These are phyloP conservation scores for Eclectus roratus DNA, from an alignment of 2,113 vertebrate genomes.

Conservation along the genomic window DNA sequence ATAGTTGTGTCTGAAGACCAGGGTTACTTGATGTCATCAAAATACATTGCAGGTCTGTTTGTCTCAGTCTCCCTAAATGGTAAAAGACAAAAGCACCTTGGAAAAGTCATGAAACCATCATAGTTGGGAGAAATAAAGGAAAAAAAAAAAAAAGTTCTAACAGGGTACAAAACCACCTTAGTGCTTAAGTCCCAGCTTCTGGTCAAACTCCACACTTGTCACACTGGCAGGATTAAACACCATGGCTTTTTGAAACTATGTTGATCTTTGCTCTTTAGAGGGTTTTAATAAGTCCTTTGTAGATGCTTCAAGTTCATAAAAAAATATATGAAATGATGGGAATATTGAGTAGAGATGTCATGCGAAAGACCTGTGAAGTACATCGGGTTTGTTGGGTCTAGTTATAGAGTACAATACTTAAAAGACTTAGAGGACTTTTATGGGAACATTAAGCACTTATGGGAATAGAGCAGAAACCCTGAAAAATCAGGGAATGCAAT, in stretches of 20 bases:
- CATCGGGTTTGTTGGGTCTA: neutral
- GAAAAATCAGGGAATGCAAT: neutral
- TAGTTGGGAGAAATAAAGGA: neutral
- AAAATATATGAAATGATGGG: neutral
- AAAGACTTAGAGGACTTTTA: neutral
- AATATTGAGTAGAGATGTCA: neutral
- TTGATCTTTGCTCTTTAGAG: neutral
- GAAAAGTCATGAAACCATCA: neutral
- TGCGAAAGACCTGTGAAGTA: neutral
- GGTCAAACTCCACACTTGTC: neutral
- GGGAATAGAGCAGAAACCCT: neutral
- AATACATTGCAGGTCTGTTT: neutral
- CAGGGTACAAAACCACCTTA: neutral
- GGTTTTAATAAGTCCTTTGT: neutral
- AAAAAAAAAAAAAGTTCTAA: neutral
- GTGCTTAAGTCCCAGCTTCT: neutral
- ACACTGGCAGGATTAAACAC: neutral
- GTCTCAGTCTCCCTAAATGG: neutral
- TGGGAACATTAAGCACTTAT: neutral
- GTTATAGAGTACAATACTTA: neutral
- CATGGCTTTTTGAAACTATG: neutral
- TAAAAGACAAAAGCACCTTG: neutral
- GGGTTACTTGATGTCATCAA: neutral
- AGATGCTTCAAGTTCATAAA: neutral
- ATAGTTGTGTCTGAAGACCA: neutral